Evolutionary conservation across 2,888 invertebrate genomes (phyloP), one percentile per base, ranked within the genome.

Genomic region (Tinea pellionella): DNA sequence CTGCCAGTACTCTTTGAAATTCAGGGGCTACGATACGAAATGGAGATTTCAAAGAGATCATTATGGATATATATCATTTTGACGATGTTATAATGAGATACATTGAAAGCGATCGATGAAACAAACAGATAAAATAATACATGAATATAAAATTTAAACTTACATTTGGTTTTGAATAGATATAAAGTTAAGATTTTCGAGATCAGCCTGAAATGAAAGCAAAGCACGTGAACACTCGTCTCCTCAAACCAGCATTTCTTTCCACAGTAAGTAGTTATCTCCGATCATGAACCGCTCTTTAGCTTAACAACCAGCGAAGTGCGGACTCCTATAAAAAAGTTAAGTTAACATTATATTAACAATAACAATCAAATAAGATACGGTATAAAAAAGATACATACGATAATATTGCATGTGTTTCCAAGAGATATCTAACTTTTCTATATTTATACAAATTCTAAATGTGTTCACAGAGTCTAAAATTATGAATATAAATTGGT

Each of bases 401-500:
- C 9, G 37, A 37, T 37, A 37, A 37, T 12, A 37, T 37, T 6
- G 37, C 9, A 37, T 2, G 37, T 37, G 2, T 37, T 37, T 9
- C 9, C 9, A 37, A 37, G 37, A 12, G 37, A 24, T 6, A 6
- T 9, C 37, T 12, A 37, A 37, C 37, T 37, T 37, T 37, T 37
- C 1, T 37, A 37, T 37, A 37, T 1, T 9, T n/a, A n/a, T 9
- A 37, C 37, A 37, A 12, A 37, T 3, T 37, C 2, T 37, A 9
- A 37, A 37, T 37, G 4, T 37, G 37, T 77, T 70, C 67, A 69
- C 66, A 41, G 37, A 75, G 74, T 75, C 77, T 80, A 77, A 82
- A 82, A 82, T 24, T 83, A 84, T 84, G 81, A 83, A 84, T 84
- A 84, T 80, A 82, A 80, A 83, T 84, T 79, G 78, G 67, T 70